A percentile compares a stretch with the other conserved stretches of the same genome.
phyloP scores from a whole-genome alignment of 2,888 invertebrate genomes.

The Acleris laterana region DNA sequence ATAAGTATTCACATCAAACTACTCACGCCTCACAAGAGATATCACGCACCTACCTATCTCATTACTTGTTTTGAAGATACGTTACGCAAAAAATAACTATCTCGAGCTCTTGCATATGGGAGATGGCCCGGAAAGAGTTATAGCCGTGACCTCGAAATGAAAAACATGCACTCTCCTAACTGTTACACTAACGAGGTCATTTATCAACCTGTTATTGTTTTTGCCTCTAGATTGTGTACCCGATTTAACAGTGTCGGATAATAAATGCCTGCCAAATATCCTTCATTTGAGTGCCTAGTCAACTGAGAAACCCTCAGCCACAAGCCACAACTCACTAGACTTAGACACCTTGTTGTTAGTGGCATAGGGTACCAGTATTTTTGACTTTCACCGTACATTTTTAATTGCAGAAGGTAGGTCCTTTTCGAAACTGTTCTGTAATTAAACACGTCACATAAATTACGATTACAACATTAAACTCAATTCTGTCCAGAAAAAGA shows the following conservation, averaged over 20 bases:
- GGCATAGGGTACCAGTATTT: too few relatives aligned
- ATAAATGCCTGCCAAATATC: conserved; percentile 5
- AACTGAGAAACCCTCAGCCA: too few relatives aligned
- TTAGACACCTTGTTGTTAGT: too few relatives aligned
- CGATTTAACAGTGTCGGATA: conserved; percentile 50
- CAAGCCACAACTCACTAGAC: too few relatives aligned
- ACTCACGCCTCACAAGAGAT: conserved; percentile 36
- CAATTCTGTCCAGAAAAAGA: too few relatives aligned
- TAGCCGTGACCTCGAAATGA: conserved; percentile 77
- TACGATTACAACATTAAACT: too few relatives aligned
- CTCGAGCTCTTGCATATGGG: conserved; percentile 69
- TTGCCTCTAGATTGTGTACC: conserved; percentile 51
- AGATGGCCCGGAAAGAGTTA: conserved; percentile 71
- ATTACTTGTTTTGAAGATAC: conserved; percentile 37
- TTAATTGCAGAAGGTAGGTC: too few relatives aligned
- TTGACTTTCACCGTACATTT: too few relatives aligned
- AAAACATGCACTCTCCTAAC: conserved; percentile 78
- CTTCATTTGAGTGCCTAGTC: too few relatives aligned
- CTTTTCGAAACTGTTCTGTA: too few relatives aligned
- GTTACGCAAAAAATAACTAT: conserved; percentile 55
- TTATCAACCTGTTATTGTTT: conserved; percentile 80
- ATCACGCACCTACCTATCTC: conserved; percentile 21
- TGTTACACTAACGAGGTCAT: conserved; percentile 83
- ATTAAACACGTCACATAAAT: too few relatives aligned
- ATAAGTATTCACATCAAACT: conserved; percentile 33